phyloP scores from a whole-genome alignment of 2,888 invertebrate species.

The Drosophila subquinaria region DNA sequence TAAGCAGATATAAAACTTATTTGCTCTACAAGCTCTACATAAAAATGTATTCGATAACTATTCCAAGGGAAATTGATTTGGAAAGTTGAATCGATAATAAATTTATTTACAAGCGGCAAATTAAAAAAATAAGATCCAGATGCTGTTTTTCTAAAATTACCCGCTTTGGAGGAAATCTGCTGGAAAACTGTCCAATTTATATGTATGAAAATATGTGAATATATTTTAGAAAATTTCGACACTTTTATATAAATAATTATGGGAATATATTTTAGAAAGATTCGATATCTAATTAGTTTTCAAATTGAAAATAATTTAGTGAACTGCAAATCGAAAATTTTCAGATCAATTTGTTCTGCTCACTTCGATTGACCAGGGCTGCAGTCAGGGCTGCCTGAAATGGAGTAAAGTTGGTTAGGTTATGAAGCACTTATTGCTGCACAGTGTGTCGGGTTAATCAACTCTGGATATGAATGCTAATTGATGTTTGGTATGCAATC shows the following conservation, averaged over 20 bases:
- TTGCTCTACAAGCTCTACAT: too few species aligned
- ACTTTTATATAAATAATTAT: too few species aligned
- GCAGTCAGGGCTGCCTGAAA: neutral
- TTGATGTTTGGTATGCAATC: conserved; percentile 60
- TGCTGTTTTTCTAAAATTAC: neutral
- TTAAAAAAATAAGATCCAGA: neutral
- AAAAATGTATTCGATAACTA: too few species aligned
- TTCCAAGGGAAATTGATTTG: too few species aligned
- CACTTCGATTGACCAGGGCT: neutral
- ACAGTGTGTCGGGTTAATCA: conserved; percentile 40
- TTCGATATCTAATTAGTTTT: too few species aligned
- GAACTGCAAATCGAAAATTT: too few species aligned
- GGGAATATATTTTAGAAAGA: too few species aligned
- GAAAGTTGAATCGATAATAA: neutral
- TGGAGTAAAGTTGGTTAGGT: conserved; percentile 5
- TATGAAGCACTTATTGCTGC: conserved; percentile 10
- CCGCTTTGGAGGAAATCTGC: neutral
- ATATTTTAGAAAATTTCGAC: too few species aligned
- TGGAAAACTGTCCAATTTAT: neutral
- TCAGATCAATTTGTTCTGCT: too few species aligned
- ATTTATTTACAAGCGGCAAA: neutral
- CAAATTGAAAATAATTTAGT: too few species aligned
- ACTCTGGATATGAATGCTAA: conserved; percentile 30
- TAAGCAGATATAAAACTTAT: too few species aligned
- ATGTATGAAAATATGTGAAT: too few species aligned